Evolutionary conservation across 1,140 invertebrate species (phyloP), one percentile per base, ranked within the genome.

Genomic region (Lithobius niger): DNA sequence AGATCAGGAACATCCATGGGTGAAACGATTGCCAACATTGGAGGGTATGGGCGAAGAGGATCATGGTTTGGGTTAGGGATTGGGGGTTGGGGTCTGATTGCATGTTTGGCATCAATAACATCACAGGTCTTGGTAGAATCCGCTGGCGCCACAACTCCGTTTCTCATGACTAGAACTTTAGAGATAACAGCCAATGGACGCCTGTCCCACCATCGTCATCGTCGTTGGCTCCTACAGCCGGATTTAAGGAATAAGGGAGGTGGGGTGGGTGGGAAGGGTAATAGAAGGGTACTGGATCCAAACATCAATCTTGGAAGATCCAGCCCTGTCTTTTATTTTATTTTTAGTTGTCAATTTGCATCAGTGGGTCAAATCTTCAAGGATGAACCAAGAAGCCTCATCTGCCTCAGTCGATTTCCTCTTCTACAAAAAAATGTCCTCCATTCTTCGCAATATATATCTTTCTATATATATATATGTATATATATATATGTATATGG

Each of bases 1-100:
- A 36, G 31, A 36, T 47, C 44, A 47, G 44, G 44, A 47, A 47
- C 44, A 47, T 47, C 44, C 44, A 47, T 47, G 10, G 22, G 44
- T 10, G 10, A 21, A 47, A 47, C 13, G 22, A 47, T 22, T 18
- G 44, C 44, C 15, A 47, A 18, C 15, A 15, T 47, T 47, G 15
- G 6, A 40, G 18, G 31, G 31, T 13, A 18, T 40, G 31, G 31
- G 31, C 10, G 31, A 40, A 40, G 10, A 18, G 31, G 31, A 18
- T 18, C 10, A 18, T 13, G 31, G 18, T 40, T 40, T 18, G 18
- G 10, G 10, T 13, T 18, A 40, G 31, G 18, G 31, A 40, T 40
- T 13, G 31, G 10, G 31, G 18, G 31, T 40, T 13, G 18, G 18
- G 31, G 31, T 47, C 44, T 47, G 44, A 47, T 47, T 47, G 44